Conservation (phyloP, 2,888 invertebrate species). For the Tolmerus cingulatus region DNA sequence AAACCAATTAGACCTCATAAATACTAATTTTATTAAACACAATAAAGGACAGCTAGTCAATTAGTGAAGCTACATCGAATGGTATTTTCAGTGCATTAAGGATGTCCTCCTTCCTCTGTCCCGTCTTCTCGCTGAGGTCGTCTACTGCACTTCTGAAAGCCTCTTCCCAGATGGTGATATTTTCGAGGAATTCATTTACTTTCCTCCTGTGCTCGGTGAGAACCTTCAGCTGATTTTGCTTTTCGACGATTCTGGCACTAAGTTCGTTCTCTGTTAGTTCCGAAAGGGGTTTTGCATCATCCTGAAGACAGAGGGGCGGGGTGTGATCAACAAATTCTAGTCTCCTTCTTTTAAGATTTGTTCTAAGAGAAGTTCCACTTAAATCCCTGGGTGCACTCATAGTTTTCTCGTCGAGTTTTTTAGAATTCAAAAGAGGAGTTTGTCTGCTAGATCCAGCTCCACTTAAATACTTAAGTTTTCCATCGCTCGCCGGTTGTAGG, state of each 20-base stretch:
- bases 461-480: neutral
- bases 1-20: conserved; percentile 81
- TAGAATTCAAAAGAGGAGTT: neutral
- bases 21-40: conserved; percentile 66
- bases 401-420: neutral
- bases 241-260: neutral
- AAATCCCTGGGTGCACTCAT: neutral
- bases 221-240: neutral
- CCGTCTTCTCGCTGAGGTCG: neutral
- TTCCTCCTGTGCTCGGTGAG: neutral
- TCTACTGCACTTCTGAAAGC: neutral
- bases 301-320: neutral
- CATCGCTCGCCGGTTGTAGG: neutral
- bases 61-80: neutral
- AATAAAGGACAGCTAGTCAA: neutral
- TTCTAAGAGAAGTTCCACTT: neutral
- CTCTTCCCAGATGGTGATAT: neutral
- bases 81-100: neutral
- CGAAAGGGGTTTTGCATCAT: neutral
- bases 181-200: neutral
- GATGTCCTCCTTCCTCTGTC: neutral
- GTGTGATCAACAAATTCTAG: neutral
- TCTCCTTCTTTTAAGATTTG: neutral
- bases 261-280: neutral
- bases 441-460: neutral